Evolutionary conservation across 2,113 vertebrate genomes (phyloP).

Genomic region (Hipposideros armiger): DNA sequence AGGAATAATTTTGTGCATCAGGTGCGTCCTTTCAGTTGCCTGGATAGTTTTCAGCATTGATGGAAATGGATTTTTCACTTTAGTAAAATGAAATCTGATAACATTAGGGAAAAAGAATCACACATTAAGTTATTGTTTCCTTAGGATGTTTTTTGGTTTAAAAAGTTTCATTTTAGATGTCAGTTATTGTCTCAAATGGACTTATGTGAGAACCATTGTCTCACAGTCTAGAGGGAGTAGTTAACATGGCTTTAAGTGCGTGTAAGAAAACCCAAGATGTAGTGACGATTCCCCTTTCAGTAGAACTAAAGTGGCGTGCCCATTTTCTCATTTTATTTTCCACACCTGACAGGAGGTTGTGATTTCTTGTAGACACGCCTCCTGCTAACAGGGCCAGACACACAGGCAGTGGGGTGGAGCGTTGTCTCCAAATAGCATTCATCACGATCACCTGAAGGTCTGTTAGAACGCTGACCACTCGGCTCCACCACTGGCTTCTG

Average conservation of each 20-base stretch:
- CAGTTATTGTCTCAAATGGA: background rate
- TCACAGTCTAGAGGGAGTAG: background rate
- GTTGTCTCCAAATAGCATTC: background rate
- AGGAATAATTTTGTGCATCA: background rate
- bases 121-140: background rate
- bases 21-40: background rate
- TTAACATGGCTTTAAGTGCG: background rate
- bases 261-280: background rate
- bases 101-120: background rate
- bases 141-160: background rate
- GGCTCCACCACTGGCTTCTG: background rate
- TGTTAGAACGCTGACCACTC: background rate
- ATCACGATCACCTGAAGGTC: background rate
- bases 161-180: background rate
- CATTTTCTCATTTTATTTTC: background rate
- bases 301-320: background rate
- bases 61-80: constrained; percentile 1
- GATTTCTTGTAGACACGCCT: background rate
- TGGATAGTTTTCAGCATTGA: constrained; percentile 4
- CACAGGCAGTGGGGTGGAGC: background rate
- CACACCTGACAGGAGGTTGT: fast-evolving
- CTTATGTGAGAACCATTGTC: background rate
- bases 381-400: background rate
- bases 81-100: constrained; percentile 5
- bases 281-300: background rate